Conservation (phyloP, 2,113 vertebrate genomes). For the Oreotrochilus melanogaster region DNA sequence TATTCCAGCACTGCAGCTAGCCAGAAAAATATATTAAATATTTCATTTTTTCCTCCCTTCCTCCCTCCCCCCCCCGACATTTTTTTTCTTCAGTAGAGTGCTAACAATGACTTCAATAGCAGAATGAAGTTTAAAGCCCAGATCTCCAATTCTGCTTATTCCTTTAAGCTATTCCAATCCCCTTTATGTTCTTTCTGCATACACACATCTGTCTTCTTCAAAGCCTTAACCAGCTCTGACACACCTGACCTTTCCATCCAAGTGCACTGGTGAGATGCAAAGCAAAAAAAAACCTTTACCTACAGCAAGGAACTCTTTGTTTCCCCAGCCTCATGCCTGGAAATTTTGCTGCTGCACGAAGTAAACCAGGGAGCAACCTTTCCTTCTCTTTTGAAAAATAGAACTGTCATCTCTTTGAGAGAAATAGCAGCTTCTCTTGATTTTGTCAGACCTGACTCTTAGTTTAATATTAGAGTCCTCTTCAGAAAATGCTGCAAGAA, state of each 20-base stretch:
- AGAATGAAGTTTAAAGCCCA: constrained; percentile 43
- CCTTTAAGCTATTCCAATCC: constrained; percentile 51
- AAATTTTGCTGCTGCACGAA: constrained; percentile 46
- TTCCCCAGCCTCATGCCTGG: constrained; percentile 31
- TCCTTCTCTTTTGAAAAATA: neutral
- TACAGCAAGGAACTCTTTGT: constrained; percentile 50
- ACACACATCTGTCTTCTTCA: constrained; percentile 69
- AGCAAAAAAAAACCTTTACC: constrained; percentile 26
- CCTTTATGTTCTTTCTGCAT: constrained; percentile 58
- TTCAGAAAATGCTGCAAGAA: constrained; percentile 38
- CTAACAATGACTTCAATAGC: constrained; percentile 45
- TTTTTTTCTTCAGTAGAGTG: neutral
- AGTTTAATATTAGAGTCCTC: constrained; percentile 31
- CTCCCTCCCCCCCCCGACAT: neutral
- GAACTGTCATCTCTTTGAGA: constrained; percentile 6
- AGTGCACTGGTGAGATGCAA: neutral
- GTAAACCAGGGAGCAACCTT: neutral
- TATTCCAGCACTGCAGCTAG: neutral
- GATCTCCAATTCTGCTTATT: constrained; percentile 42
- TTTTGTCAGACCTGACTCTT: constrained; percentile 48
- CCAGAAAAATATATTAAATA: constrained; percentile 18
- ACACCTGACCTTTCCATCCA: constrained; percentile 70
- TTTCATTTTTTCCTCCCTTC: neutral
- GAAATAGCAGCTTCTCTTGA: constrained; percentile 55
- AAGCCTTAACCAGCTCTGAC: constrained; percentile 68